Conservation (phyloP, 2,797 vertebrate genomes). For the Acropternis orthonyx region DNA sequence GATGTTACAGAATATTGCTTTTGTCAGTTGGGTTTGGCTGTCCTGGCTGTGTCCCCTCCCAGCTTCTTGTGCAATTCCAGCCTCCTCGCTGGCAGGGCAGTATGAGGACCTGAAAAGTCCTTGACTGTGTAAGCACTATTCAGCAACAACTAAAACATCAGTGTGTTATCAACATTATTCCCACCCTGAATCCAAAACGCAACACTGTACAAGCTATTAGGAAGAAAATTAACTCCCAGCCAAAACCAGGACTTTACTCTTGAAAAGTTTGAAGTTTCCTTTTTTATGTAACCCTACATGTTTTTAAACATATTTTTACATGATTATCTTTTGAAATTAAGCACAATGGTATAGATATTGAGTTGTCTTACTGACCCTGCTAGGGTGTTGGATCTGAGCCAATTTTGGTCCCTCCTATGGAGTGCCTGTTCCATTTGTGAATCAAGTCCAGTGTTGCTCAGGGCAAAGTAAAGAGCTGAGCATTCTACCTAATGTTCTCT, state of each 20-base stretch:
- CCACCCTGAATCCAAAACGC: not conserved
- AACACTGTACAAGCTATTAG: not conserved
- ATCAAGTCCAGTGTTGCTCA: not conserved
- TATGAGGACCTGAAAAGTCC: not conserved
- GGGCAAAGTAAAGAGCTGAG: not conserved
- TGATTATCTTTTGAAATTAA: not conserved
- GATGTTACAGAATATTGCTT: not conserved
- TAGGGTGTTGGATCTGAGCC: not conserved
- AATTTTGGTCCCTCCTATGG: not conserved
- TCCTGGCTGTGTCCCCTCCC: not conserved
- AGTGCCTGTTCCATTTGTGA: not conserved
- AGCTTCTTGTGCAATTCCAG: not conserved
- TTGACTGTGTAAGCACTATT: not conserved
- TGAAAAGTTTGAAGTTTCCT: not conserved
- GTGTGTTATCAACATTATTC: not conserved
- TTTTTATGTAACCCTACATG: not conserved
- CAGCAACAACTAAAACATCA: not conserved
- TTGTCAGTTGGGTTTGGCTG: not conserved
- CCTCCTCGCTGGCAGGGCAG: not conserved
- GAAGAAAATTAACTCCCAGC: not conserved
- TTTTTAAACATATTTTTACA: not conserved
- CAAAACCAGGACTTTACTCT: not conserved
- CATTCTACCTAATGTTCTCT: not conserved
- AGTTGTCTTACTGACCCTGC: not conserved
- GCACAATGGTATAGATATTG: not conserved